A percentile compares a stretch with the other conserved stretches of the same genome.
These are phyloP conservation scores for Hystrix cristata DNA, from an alignment of 2,113 vertebrate species.

Conservation along the genomic window DNA sequence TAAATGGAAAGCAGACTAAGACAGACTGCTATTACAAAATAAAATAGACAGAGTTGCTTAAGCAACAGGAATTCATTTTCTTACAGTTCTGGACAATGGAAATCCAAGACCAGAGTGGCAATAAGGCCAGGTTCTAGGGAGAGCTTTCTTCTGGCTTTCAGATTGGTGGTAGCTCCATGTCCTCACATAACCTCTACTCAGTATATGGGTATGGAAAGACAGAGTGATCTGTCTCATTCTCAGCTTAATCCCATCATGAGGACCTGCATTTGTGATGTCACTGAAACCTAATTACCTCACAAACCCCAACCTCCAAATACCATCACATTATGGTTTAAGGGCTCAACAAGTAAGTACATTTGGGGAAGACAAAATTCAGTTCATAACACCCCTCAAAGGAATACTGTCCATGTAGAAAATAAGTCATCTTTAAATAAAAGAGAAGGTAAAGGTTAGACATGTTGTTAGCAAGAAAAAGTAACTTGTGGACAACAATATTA, in stretches of 20 bases:
- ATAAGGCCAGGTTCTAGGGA: background rate
- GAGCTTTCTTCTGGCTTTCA: background rate
- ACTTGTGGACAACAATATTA: background rate
- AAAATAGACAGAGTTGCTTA: background rate
- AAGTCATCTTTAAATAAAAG: constrained; percentile 26
- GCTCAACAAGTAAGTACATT: background rate
- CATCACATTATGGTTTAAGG: background rate
- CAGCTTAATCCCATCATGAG: background rate
- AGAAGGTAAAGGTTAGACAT: background rate
- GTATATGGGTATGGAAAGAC: background rate
- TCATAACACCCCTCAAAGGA: background rate
- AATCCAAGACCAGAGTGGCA: background rate
- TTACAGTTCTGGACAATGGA: background rate
- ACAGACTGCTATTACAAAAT: background rate
- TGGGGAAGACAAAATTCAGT: background rate
- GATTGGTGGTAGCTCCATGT: background rate
- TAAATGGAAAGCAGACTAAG: background rate
- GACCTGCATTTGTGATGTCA: background rate
- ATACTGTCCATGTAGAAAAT: background rate
- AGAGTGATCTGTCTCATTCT: background rate
- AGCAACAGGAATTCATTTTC: constrained; percentile 9
- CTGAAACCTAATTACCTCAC: background rate
- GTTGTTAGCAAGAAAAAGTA: constrained; percentile 30
- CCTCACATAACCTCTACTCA: background rate
- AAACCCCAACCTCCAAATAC: constrained; percentile 10